Conservation (phyloP, 2,797 vertebrate species). For the Dryobates pubescens region DNA sequence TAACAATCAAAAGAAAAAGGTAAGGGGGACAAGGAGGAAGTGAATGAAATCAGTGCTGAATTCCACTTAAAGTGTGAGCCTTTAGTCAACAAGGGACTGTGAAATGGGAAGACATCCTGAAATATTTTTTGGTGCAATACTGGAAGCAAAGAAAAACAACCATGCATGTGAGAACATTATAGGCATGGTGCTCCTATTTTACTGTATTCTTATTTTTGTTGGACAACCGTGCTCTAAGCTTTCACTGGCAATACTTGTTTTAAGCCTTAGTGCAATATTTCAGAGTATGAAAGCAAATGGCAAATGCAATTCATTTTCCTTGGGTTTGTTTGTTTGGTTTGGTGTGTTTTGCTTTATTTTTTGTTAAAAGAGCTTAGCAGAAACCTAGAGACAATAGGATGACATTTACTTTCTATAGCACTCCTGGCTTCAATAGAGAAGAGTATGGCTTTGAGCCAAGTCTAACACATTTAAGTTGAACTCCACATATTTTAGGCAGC, state of each 20-base stretch:
- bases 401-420: not conserved
- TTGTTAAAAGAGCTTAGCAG: not conserved
- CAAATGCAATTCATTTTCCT: not conserved
- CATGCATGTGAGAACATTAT: not conserved
- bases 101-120: not conserved
- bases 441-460: not conserved
- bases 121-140: not conserved
- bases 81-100: not conserved
- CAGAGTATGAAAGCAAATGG: not conserved
- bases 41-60: not conserved
- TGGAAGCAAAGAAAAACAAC: not conserved
- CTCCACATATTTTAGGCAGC: not conserved
- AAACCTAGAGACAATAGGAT: not conserved
- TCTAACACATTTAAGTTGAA: not conserved
- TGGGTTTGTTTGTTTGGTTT: not conserved
- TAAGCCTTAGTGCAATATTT: not conserved
- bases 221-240: not conserved
- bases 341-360: not conserved
- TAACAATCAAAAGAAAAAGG: constrained; percentile 3
- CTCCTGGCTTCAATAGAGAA: not conserved
- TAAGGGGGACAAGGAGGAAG: not conserved
- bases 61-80: fast-evolving
- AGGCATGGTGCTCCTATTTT: not conserved
- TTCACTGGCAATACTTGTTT: not conserved
- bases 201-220: not conserved